Base-by-base conservation (phyloP, 2,888 invertebrate genomes). In the Theretra japonica region DNA sequence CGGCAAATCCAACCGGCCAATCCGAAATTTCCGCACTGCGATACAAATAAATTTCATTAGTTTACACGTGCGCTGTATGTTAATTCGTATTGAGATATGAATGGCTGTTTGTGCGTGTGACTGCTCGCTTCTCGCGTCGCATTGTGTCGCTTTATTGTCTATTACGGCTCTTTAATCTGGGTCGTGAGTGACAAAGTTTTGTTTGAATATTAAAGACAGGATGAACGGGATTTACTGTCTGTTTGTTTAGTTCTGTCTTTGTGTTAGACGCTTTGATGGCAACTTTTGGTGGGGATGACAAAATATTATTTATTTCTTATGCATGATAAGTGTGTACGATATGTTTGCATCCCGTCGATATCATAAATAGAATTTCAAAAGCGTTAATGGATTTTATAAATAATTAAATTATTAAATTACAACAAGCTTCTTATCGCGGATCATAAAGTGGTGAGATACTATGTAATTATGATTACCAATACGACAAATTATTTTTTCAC, bases 11-110 rank as follows among this genome's bases (percentile, higher is more conserved):
- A 28, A 33, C 62, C 65, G 65, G 15, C 41, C 1, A 48, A 65
- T 65, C 65, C 48, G 65, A 2, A 15, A 17, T 17, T 15, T 7
- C 21, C 23, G 5, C 65, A 48, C 48, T 17, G 11, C 65, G 41
- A 21, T 48, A 65, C 21, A 23, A 65, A 48, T 65, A 65, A 65
- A 48, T 65, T 65, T 65, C 23, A 48, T 65, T 65, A 65, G 62
- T 65, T 41, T 41, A 65, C 48, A 62, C 59, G 65, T 65, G 65
- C 65, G 48, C 48, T 17, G 41, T 65, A 65, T 65, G 48, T 41
- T 65, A 65, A 65, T 48, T 48, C 48, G 23, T 41, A 48, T 65
- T 65, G 41, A 65, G 17, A 53, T 53, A 6, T 65, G 23, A 65
- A 65, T 65, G 41, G 17, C 15, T 17, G 23, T 65, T 41, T 65